Conservation (phyloP, 2,113 vertebrate species). For the Pagrus major region DNA sequence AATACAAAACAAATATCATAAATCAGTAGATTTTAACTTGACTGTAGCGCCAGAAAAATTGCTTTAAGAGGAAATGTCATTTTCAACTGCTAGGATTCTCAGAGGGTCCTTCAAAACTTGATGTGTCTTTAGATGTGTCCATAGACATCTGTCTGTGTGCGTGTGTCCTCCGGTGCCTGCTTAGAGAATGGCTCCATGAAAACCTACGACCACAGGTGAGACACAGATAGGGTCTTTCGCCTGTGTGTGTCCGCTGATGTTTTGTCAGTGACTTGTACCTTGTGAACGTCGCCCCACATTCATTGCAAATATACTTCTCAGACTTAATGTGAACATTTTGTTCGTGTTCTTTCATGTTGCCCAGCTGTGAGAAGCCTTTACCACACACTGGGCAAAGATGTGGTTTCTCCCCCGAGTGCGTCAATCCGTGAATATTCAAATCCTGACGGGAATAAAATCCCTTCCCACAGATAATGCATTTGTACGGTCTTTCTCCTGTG, state of each 20-base stretch:
- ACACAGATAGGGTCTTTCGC: conserved; percentile 69
- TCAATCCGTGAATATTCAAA: conserved; percentile 57
- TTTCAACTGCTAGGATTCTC: conserved; percentile 19
- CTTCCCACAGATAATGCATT: conserved; percentile 69
- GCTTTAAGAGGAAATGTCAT: background rate
- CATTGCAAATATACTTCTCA: conserved; percentile 69
- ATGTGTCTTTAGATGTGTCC: conserved; percentile 35
- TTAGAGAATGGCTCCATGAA: conserved; percentile 71
- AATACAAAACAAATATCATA: background rate
- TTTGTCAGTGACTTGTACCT: conserved; percentile 70
- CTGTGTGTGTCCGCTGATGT: conserved; percentile 76
- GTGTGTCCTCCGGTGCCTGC: conserved; percentile 73
- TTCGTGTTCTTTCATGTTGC: conserved; percentile 80
- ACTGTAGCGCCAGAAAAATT: background rate
- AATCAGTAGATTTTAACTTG: background rate
- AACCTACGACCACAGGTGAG: conserved; percentile 55
- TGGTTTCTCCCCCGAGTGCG: conserved; percentile 77
- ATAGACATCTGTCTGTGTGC: conserved; percentile 54
- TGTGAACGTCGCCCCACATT: conserved; percentile 67
- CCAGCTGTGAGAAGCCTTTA: conserved; percentile 79
- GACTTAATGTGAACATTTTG: conserved; percentile 75
- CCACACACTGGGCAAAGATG: conserved; percentile 77
- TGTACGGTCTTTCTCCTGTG: conserved; percentile 71
- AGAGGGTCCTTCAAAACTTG: conserved; percentile 32
- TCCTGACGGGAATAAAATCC: conserved; percentile 76